Evolutionary conservation across 2,888 invertebrate species (phyloP).

Genomic region (Allygus modestus): DNA sequence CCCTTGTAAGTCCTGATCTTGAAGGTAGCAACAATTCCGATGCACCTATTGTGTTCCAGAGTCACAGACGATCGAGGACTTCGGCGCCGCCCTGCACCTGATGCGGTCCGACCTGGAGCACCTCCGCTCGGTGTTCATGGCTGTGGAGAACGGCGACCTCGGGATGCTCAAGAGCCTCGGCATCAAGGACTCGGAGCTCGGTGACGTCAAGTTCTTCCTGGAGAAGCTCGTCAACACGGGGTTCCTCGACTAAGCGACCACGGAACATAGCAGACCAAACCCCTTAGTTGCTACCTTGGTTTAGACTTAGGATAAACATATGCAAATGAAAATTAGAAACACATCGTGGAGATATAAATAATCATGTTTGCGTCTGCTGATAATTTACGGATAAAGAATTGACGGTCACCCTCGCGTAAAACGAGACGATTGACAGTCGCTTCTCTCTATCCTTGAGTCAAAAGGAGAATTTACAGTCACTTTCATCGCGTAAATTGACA

Average conservation of each 20-base stretch:
- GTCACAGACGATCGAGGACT: conserved; percentile 97
- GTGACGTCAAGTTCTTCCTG: conserved; percentile 97
- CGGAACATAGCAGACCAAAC: conserved; percentile 46
- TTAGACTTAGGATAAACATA: conserved; percentile 44
- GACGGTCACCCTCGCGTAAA: too few species aligned
- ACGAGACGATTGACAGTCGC: neutral
- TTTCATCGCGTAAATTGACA: conserved; percentile 1
- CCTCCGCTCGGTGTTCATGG: conserved; percentile 95
- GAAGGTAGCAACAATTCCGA: too few species aligned
- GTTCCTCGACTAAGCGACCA: conserved; percentile 86
- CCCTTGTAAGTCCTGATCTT: too few species aligned
- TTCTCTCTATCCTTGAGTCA: too few species aligned
- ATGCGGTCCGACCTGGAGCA: conserved; percentile 94
- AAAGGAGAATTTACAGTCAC: conserved; percentile 31
- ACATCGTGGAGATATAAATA: conserved; percentile 26
- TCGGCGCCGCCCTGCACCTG: conserved; percentile 91
- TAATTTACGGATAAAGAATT: neutral
- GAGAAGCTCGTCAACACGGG: conserved; percentile 97
- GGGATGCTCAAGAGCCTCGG: conserved; percentile 96
- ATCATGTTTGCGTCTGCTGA: conserved; percentile 38
- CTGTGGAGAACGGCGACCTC: conserved; percentile 95
- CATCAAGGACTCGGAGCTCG: conserved; percentile 96
- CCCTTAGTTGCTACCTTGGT: conserved; percentile 44
- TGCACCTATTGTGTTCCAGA: too few species aligned
- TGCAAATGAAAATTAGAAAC: conserved; percentile 30